phyloP scores from a whole-genome alignment of 2,797 vertebrate genomes.

The Pipistrellus nathusii region DNA sequence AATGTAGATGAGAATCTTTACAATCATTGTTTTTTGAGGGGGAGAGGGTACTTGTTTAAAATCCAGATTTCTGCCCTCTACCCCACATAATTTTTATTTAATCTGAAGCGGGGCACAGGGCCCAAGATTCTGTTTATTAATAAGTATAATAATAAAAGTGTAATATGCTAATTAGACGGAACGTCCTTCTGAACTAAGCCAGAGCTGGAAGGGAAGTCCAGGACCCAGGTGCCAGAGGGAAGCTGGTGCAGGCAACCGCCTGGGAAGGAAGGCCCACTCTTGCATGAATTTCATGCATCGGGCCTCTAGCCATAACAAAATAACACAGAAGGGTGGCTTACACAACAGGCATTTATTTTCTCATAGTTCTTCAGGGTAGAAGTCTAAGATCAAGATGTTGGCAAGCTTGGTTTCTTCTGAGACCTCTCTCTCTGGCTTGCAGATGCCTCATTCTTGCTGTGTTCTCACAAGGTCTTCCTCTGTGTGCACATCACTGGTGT shows the following conservation, averaged over 20 bases:
- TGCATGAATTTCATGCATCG: too few species aligned
- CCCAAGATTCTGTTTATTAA: not conserved
- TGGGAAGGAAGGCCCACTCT: too few species aligned
- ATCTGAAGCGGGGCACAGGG: not conserved
- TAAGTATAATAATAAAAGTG: not conserved
- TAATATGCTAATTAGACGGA: too few species aligned
- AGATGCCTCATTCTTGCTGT: not conserved
- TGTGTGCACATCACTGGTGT: not conserved
- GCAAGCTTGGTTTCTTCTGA: not conserved
- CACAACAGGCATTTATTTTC: not conserved
- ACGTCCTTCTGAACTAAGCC: too few species aligned
- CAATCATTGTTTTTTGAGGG: not conserved
- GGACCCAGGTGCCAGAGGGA: too few species aligned
- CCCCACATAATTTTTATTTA: not conserved
- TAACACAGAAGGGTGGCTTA: not conserved
- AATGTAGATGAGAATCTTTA: not conserved
- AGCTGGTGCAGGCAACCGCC: rapidly evolving
- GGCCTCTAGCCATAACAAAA: not conserved
- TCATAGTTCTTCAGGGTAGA: not conserved
- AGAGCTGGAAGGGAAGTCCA: too few species aligned
- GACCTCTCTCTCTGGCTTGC: not conserved
- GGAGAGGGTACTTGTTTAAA: slow-evolving; percentile 1
- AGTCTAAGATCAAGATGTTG: not conserved
- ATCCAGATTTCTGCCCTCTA: not conserved
- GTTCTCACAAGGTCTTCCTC: not conserved